Percentiles rank a stretch among this genome's conserved stretches.
phyloP scores from a whole-genome alignment of 2,888 invertebrate species.

The Phengaris alcon region DNA sequence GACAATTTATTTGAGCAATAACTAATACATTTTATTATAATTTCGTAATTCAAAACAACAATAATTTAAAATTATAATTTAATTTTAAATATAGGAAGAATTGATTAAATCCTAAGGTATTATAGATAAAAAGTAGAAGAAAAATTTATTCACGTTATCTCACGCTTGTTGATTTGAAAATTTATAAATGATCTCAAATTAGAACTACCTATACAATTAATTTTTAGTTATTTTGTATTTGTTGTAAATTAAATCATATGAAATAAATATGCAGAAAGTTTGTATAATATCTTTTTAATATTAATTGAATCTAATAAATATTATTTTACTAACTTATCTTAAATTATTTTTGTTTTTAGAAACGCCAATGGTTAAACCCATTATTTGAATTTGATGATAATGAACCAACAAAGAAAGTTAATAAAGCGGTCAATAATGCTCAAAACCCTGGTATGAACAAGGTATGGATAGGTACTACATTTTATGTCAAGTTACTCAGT shows the following conservation, averaged over 20 bases:
- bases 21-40: too few relatives aligned
- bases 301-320: background rate
- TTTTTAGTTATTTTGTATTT: too few relatives aligned
- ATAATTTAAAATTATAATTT: too few relatives aligned
- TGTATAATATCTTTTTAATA: conserved; percentile 1
- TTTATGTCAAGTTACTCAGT: too few relatives aligned
- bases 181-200: too few relatives aligned
- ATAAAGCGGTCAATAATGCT: conserved; percentile 38
- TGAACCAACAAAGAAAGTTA: conserved; percentile 46
- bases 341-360: conserved; percentile 43
- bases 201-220: too few relatives aligned
- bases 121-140: too few relatives aligned
- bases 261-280: conserved; percentile 13
- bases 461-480: background rate
- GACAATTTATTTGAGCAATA: too few relatives aligned
- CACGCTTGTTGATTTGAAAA: background rate
- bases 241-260: too few relatives aligned
- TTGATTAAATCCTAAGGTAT: too few relatives aligned
- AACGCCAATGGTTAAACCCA: conserved; percentile 66
- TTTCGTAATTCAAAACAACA: too few relatives aligned
- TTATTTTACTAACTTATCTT: background rate
- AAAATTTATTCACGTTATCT: background rate
- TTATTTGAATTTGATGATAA: conserved; percentile 62
- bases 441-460: background rate
- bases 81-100: too few relatives aligned